These are phyloP conservation scores for Mimachlamys varia DNA, from an alignment of 2,888 invertebrate species.

Conservation along the genomic window DNA sequence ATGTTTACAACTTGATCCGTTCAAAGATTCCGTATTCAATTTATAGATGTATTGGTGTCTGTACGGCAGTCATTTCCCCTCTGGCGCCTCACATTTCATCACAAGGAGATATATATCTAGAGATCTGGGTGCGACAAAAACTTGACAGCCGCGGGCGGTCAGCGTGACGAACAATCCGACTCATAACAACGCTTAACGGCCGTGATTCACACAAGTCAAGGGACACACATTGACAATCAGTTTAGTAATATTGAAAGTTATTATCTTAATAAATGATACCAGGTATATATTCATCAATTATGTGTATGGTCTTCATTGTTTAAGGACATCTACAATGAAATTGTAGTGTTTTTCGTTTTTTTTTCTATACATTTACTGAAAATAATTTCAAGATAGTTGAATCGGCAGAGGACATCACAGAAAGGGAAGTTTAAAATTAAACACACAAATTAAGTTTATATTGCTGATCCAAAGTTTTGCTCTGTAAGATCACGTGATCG, in stretches of 20 bases:
- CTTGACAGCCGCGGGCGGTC: slow-evolving; percentile 23
- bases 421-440: too few species aligned
- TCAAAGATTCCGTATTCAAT: neutral
- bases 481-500: too few species aligned
- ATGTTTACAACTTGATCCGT: neutral
- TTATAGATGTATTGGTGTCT: neutral
- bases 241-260: neutral
- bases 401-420: too few species aligned
- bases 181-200: slow-evolving; percentile 30
- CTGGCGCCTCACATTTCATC: neutral
- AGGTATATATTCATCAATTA: too few species aligned
- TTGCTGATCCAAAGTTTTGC: too few species aligned
- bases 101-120: neutral
- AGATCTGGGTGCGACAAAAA: slow-evolving; percentile 24
- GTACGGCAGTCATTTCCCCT: neutral
- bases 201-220: neutral
- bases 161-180: slow-evolving; percentile 5
- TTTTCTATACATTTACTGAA: too few species aligned
- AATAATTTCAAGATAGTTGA: too few species aligned
- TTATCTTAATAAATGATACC: too few species aligned
- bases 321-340: too few species aligned
- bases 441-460: too few species aligned
- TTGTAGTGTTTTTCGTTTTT: too few species aligned
- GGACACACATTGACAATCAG: neutral
- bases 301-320: too few species aligned